Evolutionary conservation across 2,888 invertebrate genomes (phyloP).

Genomic region (Salpingus planirostris): DNA sequence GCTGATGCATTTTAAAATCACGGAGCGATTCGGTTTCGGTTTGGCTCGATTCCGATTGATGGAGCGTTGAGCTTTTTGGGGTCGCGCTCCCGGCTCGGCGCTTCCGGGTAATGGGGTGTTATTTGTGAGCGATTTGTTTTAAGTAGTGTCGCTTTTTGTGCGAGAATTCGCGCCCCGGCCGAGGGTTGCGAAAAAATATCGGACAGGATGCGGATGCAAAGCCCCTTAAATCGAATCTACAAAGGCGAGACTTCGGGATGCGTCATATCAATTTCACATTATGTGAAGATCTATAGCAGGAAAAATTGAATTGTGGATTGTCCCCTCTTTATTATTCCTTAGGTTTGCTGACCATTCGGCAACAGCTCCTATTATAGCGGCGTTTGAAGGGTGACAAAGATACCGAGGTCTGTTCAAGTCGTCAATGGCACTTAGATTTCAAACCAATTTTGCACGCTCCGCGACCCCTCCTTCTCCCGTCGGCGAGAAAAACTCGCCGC

Average conservation of each 20-base stretch:
- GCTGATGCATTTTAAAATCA: too few relatives aligned
- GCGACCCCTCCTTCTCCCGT: conserved; percentile 30
- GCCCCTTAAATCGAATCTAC: conserved; percentile 15
- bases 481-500: conserved; percentile 20
- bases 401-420: conserved; percentile 35
- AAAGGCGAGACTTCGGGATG: conserved; percentile 30
- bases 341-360: conserved; percentile 36
- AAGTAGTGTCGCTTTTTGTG: too few relatives aligned
- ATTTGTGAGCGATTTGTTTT: too few relatives aligned
- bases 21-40: too few relatives aligned
- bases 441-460: conserved; percentile 40
- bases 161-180: too few relatives aligned
- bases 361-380: conserved; percentile 33
- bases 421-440: conserved; percentile 37
- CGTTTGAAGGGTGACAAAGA: conserved; percentile 39
- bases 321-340: conserved; percentile 37
- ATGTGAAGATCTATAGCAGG: conserved; percentile 38
- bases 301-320: conserved; percentile 40
- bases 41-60: too few relatives aligned
- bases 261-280: conserved; percentile 42
- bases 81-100: too few relatives aligned
- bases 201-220: conserved; percentile 5
- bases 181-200: too few relatives aligned
- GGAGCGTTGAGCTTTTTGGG: too few relatives aligned
- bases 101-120: too few relatives aligned